A percentile compares a stretch with the other conserved stretches of the same genome.
phyloP scores from a whole-genome alignment of 2,113 vertebrate genomes.

The Aptenodytes forsteri region DNA sequence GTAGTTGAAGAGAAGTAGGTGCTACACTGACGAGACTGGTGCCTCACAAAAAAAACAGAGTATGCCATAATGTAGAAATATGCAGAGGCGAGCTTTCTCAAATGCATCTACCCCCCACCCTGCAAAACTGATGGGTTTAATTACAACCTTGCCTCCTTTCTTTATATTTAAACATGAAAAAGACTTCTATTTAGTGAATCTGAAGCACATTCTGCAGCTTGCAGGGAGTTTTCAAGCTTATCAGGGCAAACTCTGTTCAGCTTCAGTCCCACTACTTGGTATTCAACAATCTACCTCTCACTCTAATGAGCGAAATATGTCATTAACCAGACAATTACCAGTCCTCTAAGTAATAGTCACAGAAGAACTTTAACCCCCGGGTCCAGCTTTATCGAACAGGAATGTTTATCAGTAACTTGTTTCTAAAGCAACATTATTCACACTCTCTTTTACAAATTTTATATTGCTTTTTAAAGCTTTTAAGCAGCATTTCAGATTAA shows the following conservation, averaged over 20 bases:
- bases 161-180: not conserved
- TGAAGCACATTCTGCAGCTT: not conserved
- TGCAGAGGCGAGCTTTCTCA: not conserved
- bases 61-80: not conserved
- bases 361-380: not conserved
- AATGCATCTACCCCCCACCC: rapidly evolving
- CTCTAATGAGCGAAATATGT: not conserved
- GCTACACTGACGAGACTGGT: not conserved
- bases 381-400: not conserved
- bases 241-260: not conserved
- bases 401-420: not conserved
- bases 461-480: constrained; percentile 14
- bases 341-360: not conserved
- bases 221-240: not conserved
- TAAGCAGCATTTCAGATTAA: not conserved
- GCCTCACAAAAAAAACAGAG: not conserved
- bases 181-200: not conserved
- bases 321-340: not conserved
- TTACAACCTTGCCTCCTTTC: not conserved
- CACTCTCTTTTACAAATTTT: not conserved
- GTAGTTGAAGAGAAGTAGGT: rapidly evolving
- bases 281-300: not conserved
- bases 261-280: not conserved
- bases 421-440: not conserved
- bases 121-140: not conserved